A percentile compares a stretch with the other conserved stretches of the same genome.
These are phyloP conservation scores for Xanthia icteritia DNA, from an alignment of 2,888 invertebrate species.

Conservation along the genomic window DNA sequence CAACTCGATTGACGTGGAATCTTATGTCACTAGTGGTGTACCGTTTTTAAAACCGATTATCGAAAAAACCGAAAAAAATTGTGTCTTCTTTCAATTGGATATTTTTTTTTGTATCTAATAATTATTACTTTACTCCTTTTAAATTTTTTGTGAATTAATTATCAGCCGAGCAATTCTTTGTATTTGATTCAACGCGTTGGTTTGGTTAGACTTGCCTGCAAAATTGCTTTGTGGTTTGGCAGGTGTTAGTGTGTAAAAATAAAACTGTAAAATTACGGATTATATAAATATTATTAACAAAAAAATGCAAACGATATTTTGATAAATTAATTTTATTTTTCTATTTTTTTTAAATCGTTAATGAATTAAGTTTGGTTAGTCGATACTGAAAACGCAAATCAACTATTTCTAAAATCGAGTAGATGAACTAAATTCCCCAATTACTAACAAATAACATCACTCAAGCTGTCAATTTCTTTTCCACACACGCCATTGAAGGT, in stretches of 20 bases:
- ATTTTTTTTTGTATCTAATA: neutral
- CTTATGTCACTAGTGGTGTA: constrained; percentile 84
- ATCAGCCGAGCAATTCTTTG: neutral
- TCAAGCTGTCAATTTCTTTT: constrained; percentile 79
- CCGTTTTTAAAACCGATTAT: constrained; percentile 58
- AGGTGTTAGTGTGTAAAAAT: no score
- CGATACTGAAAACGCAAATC: no score
- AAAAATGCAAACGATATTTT: no score
- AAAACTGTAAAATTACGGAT: no score
- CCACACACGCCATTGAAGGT: constrained; percentile 82
- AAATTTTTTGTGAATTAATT: neutral
- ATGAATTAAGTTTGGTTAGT: neutral
- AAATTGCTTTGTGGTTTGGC: no score
- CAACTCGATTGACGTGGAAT: constrained; percentile 91
- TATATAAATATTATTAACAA: no score
- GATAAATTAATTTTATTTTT: no score
- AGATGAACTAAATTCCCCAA: neutral
- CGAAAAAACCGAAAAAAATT: neutral
- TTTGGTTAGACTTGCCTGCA: neutral
- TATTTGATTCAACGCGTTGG: no score
- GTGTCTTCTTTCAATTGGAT: neutral
- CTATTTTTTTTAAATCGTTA: constrained; percentile 5
- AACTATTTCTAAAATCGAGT: constrained; percentile 26
- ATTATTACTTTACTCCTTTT: neutral
- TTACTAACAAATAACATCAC: constrained; percentile 33